Base-by-base conservation (phyloP, 1,140 invertebrate genomes). In the Coptotermes formosanus region DNA sequence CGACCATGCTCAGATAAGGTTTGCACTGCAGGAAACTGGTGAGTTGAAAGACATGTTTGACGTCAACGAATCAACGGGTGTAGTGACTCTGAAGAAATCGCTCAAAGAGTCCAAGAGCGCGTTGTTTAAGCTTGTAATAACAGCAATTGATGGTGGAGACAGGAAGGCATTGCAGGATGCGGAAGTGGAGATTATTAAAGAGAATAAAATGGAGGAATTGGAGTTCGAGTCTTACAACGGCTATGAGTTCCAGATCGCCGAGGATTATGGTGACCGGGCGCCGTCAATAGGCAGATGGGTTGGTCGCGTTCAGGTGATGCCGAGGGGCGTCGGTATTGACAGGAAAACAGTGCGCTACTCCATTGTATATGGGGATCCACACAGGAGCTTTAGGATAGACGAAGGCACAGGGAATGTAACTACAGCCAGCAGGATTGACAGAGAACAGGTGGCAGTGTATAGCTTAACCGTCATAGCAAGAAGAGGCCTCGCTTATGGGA, bases 311-410 rank as follows among this genome's bases (percentile, higher is more conserved):
- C 93, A 92, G 87, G 93, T 97, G 16, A 91, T 90, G 88, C 89
- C 89, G 85, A 90, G 90, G 59, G 92, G 90, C 87, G 91, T 92
- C 84, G 89, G 90, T 9, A 75, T 16, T 30, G 64, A 30, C 25
- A 89, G 91, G 30, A 87, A 89, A 82, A 87, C 88, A 85, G 85
- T 89, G 69, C 92, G 96, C 16, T 93, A 91, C 14, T 99, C 97
- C 2, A 98, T 99, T 85, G 92, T 97, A 81, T 95, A 93, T 88
- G 98, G 98, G 12, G 97, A 98, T 90, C 93, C 94, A 11, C 92
- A 94, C 84, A 94, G 94, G 45, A 91, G 96, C 82, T 98, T 98
- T 90, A 92, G 93, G 12, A 92, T 98, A 38, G 95, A 98, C 88
- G 93, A 95, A 86, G 93, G 92, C 86, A 96, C 94, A 32, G 97